Base-by-base conservation (phyloP, 1,140 invertebrate genomes). In the Zaprionus africanus region DNA sequence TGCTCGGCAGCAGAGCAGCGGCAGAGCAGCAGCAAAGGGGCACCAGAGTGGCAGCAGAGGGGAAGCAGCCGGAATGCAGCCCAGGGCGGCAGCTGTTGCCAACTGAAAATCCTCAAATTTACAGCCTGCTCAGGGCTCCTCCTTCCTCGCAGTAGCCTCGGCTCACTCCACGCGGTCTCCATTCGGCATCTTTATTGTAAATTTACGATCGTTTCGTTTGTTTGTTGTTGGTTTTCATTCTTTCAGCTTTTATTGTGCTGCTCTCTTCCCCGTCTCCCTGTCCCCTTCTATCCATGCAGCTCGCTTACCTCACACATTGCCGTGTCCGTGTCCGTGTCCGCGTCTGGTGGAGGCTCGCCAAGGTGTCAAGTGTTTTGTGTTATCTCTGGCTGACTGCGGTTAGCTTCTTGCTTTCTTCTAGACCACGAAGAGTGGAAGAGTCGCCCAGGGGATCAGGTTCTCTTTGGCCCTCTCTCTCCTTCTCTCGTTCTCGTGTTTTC, bases 291-390 rank as follows among this genome's bases (percentile, higher is more conserved):
- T n/a, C 41, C 4, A 12, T 38, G 13, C 36, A 13, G 13, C 36
- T 38, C 36, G 36, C 24, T 43, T 54, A 17, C 54, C 62, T 56
- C 64, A 79, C 81, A 17, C 41, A 46, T 46, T 17, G 76, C 71
- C 19, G 4, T 41, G 57, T 11, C 56, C 13, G 19, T 41, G 13
- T 56, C 34, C 31, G 31, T 19, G 4, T 60, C 6, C 62, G 28
- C 6, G 54, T 15, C 76, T 58, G 46, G 38, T 63, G 69, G 43
- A 66, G 69, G 61, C 73, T 38, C 67, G 51, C 54, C 73, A 74
- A 90, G 84, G 84, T 88, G 84, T 87, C 84, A 87, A 87, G 84
- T 87, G 84, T 81, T 88, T 72, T 69, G 69, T 79, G 54, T 88
- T 87, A 80, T 86, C 83, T 81, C 56, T 54, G 38, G 41, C 41